Percentiles rank a stretch among this genome's conserved stretches.
These are phyloP conservation scores for Ichneumoninae sp. DNA, from an alignment of 2,888 invertebrate species.

Conservation along the genomic window DNA sequence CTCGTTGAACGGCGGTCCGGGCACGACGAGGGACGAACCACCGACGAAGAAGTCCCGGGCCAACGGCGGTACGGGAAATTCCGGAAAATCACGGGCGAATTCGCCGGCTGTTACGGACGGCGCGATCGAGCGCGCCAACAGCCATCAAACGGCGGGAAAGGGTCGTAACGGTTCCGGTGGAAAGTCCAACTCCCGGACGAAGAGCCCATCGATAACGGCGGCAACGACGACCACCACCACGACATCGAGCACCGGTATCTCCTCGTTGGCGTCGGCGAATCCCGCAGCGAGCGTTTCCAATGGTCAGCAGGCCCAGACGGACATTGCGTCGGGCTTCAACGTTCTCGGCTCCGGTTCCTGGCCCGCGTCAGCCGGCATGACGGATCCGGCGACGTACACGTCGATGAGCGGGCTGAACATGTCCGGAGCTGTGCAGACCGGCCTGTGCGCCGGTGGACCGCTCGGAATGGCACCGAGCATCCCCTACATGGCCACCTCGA, in stretches of 20 bases:
- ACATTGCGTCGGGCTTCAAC: constrained; percentile 63
- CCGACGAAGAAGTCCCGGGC: constrained; percentile 81
- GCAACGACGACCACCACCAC: constrained; percentile 25
- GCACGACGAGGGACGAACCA: constrained; percentile 75
- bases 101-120: constrained; percentile 58
- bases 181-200: constrained; percentile 64
- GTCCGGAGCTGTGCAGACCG: constrained; percentile 73
- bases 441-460: constrained; percentile 77
- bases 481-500: constrained; percentile 82
- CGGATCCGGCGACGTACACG: constrained; percentile 78
- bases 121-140: constrained; percentile 43
- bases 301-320: constrained; percentile 55
- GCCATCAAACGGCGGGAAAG: constrained; percentile 55
- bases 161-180: constrained; percentile 56
- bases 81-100: constrained; percentile 59
- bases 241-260: constrained; percentile 34
- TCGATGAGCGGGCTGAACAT: constrained; percentile 78
- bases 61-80: constrained; percentile 67
- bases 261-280: constrained; percentile 48
- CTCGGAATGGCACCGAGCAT: constrained; percentile 80
- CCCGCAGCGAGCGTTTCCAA: constrained; percentile 52
- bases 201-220: constrained; percentile 64
- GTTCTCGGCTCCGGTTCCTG: constrained; percentile 75
- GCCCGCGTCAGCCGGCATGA: constrained; percentile 76
- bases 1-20: constrained; percentile 73